Percentiles rank a stretch among this genome's conserved stretches.
Conservation (phyloP, 35 echinoderm and acorn worm species). For the Apostichopus californicus region DNA sequence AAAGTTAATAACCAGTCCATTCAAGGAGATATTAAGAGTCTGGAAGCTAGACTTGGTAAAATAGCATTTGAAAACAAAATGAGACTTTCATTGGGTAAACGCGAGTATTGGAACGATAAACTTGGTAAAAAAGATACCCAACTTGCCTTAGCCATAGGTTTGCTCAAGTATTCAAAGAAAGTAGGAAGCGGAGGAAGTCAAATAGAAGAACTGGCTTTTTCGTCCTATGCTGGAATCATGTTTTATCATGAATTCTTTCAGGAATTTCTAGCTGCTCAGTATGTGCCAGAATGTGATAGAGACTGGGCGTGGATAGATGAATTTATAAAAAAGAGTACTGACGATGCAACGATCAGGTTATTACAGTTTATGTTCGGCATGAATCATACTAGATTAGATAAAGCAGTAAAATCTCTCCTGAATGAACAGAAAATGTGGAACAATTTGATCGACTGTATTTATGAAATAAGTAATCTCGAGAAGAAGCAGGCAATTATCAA, state of each 20-base stretch:
- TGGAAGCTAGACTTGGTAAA: slow-evolving; percentile 4
- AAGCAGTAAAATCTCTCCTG: background rate
- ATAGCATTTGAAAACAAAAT: slow-evolving; percentile 6
- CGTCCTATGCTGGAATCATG: background rate
- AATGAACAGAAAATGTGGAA: slow-evolving; percentile 30
- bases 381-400: background rate
- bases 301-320: background rate
- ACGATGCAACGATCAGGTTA: background rate
- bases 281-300: background rate
- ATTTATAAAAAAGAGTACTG: background rate
- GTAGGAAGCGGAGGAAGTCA: background rate
- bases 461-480: background rate
- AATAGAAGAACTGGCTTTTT: slow-evolving; percentile 5
- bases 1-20: background rate
- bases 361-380: slow-evolving; percentile 34
- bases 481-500: background rate
- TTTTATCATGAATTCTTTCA: slow-evolving; percentile 39
- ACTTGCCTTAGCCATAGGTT: background rate
- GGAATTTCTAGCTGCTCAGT: slow-evolving; percentile 19
- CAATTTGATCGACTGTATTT: slow-evolving; percentile 31
- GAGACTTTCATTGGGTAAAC: background rate
- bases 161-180: background rate
- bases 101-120: background rate
- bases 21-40: background rate
- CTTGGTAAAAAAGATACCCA: background rate